These are phyloP conservation scores for Pristionchus arcanus DNA, from an alignment of 2,888 invertebrate species.

Conservation along the genomic window DNA sequence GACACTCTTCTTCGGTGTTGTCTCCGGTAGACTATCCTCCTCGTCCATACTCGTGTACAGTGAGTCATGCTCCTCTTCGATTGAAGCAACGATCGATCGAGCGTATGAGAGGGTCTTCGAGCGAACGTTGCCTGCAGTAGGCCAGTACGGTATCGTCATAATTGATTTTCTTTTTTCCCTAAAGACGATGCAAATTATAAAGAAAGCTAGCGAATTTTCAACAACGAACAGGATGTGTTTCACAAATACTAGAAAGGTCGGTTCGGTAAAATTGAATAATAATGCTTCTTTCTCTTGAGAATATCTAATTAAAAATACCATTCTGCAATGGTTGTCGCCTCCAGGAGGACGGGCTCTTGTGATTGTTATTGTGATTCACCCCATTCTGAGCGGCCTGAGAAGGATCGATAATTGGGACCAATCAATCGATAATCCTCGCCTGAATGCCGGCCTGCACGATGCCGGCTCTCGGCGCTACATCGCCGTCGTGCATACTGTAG, in stretches of 20 bases:
- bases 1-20: conserved; percentile 4
- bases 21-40: conserved; percentile 17
- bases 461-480: not conserved
- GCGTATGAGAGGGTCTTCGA: conserved; percentile 39
- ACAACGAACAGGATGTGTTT: too few relatives aligned
- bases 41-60: conserved; percentile 40
- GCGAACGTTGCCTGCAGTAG: conserved; percentile 45
- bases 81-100: conserved; percentile 50
- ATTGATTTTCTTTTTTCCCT: too few relatives aligned
- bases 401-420: not conserved
- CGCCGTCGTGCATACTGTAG: conserved; percentile 49
- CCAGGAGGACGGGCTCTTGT: conserved; percentile 27
- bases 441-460: conserved; percentile 53
- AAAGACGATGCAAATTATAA: too few relatives aligned
- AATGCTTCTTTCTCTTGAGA: not conserved
- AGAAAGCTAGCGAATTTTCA: too few relatives aligned
- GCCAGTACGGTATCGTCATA: too few relatives aligned
- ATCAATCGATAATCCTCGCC: not conserved
- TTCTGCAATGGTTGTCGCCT: conserved; percentile 10
- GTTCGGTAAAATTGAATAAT: too few relatives aligned
- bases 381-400: conserved; percentile 40
- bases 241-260: too few relatives aligned
- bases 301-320: not conserved
- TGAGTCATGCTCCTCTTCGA: conserved; percentile 53
- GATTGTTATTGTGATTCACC: conserved; percentile 32